Evolutionary conservation across 2,113 vertebrate species (phyloP), one percentile per base, ranked within the genome.

Genomic region (Pygoscelis antarcticus): DNA sequence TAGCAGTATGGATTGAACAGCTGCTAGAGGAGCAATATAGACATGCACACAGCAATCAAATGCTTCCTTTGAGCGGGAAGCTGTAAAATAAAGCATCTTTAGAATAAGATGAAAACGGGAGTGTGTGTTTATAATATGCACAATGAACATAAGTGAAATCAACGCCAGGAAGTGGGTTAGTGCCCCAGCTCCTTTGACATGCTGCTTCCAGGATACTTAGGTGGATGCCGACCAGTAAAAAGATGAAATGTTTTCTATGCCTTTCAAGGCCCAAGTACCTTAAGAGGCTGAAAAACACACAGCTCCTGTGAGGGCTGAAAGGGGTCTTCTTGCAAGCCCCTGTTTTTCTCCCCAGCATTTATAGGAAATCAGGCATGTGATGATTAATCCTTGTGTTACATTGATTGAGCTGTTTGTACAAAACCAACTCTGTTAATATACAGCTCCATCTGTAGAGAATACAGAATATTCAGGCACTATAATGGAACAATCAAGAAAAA

Each of bases 321-420:
- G 61, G 64, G 54, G 52, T 93, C 36, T 18, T 79, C 32, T 84
- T 64, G 81, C 66, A 34, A 87, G 36, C 16, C 55, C 71, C 42
- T 6, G 13, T 64, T 92, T 93, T 90, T 70, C 54, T 94, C 44
- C 77, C 21, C 64, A 70, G 90, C 68, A 16, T 85, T 95, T 86
- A 30, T 74, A 70, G 90, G 87, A 95, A 94, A 81, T 94, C 82
- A 83, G 76, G 79, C 79, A 46, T 74, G n/a, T 60, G 87, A 83
- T 93, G 84, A 94, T 95, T 93, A 96, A 94, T 82, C 75, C 87
- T 78, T 70, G 57, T 95, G 90, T 91, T 96, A 42, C 51, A 26
- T 44, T 90, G 74, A 96, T 87, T 97, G 89, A 95, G 34, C 65
- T 93, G 96, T 90, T 96, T 87, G 95, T 97, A 93, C 62, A 85